Evolutionary conservation across 2,113 vertebrate species (phyloP).

Genomic region (Clarias batrachus): DNA sequence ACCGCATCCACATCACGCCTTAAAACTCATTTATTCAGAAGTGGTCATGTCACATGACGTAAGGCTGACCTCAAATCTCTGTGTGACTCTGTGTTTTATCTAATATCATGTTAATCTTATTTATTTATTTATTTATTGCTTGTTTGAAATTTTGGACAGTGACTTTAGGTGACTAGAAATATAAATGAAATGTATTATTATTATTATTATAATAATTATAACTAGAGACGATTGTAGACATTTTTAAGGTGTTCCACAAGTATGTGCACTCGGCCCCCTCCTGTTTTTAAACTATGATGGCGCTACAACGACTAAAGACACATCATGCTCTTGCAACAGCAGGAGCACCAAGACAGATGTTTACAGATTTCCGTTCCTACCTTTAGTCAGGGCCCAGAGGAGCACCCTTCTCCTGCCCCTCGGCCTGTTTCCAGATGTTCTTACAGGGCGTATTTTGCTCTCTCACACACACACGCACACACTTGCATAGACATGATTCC

Average conservation of each 20-base stretch:
- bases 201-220: background rate
- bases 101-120: too few species aligned
- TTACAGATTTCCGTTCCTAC: conserved; percentile 47
- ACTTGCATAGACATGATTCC: background rate
- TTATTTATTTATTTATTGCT: too few species aligned
- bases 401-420: conserved; percentile 7
- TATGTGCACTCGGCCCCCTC: background rate
- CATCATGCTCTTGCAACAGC: background rate
- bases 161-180: too few species aligned
- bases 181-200: background rate
- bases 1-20: too few species aligned
- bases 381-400: conserved; percentile 48
- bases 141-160: too few species aligned
- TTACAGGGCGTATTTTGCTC: background rate
- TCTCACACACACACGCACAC: conserved; percentile 3
- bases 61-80: too few species aligned
- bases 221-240: background rate
- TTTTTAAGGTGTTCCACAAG: conserved; percentile 2
- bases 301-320: conserved; percentile 31
- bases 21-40: too few species aligned
- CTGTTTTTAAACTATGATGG: background rate
- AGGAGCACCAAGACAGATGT: conserved; percentile 55
- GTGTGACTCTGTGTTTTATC: too few species aligned
- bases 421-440: conserved; percentile 31
- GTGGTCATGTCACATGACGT: too few species aligned